A percentile compares a stretch with the other conserved stretches of the same genome.
Conservation (phyloP, 1,140 invertebrate genomes). For the Drosophila triauraria region DNA sequence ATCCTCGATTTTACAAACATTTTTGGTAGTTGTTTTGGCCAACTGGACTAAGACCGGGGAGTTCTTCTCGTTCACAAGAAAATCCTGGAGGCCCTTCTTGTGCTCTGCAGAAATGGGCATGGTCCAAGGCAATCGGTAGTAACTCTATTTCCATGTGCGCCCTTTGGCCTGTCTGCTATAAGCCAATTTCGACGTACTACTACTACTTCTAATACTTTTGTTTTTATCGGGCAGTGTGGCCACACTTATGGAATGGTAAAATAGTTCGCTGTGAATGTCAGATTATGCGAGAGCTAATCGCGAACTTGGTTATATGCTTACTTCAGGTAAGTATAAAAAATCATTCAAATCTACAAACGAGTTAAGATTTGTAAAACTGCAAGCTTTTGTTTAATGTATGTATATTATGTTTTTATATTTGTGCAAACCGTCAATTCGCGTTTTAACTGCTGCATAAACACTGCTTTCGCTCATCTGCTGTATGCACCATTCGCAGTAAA, state of each 20-base stretch:
- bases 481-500: constrained; percentile 48
- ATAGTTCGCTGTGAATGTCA: background rate
- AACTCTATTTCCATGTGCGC: background rate
- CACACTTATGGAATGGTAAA: background rate
- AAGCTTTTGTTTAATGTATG: background rate
- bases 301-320: background rate
- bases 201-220: background rate
- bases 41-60: constrained; percentile 56
- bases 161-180: background rate
- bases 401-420: background rate
- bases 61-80: constrained; percentile 58
- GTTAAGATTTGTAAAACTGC: background rate
- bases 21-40: constrained; percentile 63
- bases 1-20: constrained; percentile 49
- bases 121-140: background rate
- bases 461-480: background rate
- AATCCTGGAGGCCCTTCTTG: constrained; percentile 52
- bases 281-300: background rate
- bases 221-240: background rate
- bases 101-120: constrained; percentile 63
- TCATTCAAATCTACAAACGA: no score
- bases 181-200: background rate
- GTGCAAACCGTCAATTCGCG: background rate
- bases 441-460: constrained; percentile 28
- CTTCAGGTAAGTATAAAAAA: background rate